Base-by-base conservation (phyloP, 2,113 vertebrate species). In the Melanostigma gelatinosum region DNA sequence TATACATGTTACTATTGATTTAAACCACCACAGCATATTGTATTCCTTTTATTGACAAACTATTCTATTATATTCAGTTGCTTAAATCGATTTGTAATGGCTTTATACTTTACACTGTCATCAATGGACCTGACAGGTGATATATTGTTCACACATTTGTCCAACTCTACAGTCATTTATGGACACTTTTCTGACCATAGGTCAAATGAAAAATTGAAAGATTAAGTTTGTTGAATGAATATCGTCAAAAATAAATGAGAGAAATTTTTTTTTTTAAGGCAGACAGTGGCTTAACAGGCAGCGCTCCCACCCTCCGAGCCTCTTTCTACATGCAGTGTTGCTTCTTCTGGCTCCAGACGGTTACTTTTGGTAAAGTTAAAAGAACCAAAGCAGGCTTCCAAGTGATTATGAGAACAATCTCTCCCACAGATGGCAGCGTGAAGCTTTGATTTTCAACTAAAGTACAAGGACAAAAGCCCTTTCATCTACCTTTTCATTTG, bases 381-480 rank as follows among this genome's bases (percentile, higher is more conserved):
- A 83, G 72, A 75, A 79, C 27, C 54, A 82, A 80, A 81, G 54
- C 34, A 61, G 55, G 70, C 75, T 87, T 87, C 88, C 50, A 86
- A 87, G 83, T 85, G 36, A 89, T 82, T 72, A 66, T 57, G 55
- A 83, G 73, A 82, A 58, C 42, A 81, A 58, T 24, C 24, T 58
- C 36, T 46, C 46, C 54, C 58, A 66, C 70, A 82, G 60, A 85
- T 68, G 55, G 78, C 18, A 58, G 75, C 20, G 12, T n/a, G 1
- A 32, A 34, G 42, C 77, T 86, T 89, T 84, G 72, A 88, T 86
- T 83, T 69, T 27, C 75, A 75, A 75, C 55, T 16, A 80, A 80
- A 80, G 72, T 55, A 83, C 74, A 85, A 91, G 88, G 85, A 87
- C 78, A 83, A 77, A 85, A 71, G 13, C 13, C 36, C 8, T 88